Percentiles rank a stretch among this genome's conserved stretches.
Conservation (phyloP, 2,888 invertebrate genomes). For the Acronicta psi region DNA sequence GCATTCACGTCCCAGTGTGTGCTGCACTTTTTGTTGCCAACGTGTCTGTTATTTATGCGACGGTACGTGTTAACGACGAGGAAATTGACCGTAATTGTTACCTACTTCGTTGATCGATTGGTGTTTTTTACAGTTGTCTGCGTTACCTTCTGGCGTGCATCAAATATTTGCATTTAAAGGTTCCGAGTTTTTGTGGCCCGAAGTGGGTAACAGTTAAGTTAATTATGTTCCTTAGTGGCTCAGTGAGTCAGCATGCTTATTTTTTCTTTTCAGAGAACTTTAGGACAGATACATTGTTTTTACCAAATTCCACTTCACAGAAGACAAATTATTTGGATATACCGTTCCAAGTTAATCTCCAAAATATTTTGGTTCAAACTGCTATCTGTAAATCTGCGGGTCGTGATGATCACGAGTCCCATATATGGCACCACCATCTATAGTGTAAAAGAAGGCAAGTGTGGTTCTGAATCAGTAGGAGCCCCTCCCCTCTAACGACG, state of each 20-base stretch:
- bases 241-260: conserved; percentile 38
- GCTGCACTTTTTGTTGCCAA: conserved; percentile 31
- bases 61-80: conserved; percentile 36
- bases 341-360: too few species aligned
- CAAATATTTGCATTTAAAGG: conserved; percentile 39
- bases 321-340: too few species aligned
- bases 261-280: conserved; percentile 1
- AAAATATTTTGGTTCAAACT: too few species aligned
- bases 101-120: conserved; percentile 29
- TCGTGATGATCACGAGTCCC: too few species aligned
- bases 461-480: too few species aligned
- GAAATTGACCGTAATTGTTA: conserved; percentile 48
- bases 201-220: conserved; percentile 39
- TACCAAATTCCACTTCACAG: too few species aligned
- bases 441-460: too few species aligned
- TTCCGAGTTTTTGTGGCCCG: conserved; percentile 47
- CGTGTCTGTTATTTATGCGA: conserved; percentile 35
- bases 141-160: conserved; percentile 30
- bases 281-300: too few species aligned
- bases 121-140: conserved; percentile 27
- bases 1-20: conserved; percentile 11
- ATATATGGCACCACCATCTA: too few species aligned
- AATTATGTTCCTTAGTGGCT: conserved; percentile 46
- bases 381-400: too few species aligned
- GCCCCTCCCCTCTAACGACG: too few species aligned